Evolutionary conservation across 2,797 vertebrate genomes (phyloP).

Genomic region (Toxotes lorentzi): DNA sequence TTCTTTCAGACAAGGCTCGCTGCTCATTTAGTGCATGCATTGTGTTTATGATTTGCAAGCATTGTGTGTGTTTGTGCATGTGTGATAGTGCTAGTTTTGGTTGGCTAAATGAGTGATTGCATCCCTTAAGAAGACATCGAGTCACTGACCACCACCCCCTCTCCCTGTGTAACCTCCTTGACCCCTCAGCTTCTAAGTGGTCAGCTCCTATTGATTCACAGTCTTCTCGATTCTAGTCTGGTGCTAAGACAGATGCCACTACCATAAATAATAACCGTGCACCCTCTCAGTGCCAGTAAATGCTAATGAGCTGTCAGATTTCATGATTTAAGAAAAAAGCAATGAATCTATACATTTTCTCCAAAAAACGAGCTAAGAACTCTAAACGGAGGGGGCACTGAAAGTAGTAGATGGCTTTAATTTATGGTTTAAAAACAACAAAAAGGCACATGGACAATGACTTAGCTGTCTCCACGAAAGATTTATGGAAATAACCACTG

Average conservation of each 20-base stretch:
- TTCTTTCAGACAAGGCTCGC: not conserved
- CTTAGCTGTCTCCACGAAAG: not conserved
- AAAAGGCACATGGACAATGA: not conserved
- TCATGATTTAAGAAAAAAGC: slow-evolving; percentile 14
- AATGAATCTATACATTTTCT: slow-evolving; percentile 5
- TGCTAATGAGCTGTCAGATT: slow-evolving; percentile 23
- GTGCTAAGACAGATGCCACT: slow-evolving; percentile 11
- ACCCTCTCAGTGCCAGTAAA: slow-evolving; percentile 30
- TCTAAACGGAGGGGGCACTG: not conserved
- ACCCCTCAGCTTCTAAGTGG: slow-evolving; percentile 45
- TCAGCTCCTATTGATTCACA: slow-evolving; percentile 62
- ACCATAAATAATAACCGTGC: slow-evolving; percentile 40
- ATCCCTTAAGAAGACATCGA: slow-evolving; percentile 34
- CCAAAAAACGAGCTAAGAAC: not conserved
- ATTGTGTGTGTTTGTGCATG: not conserved
- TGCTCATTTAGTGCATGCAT: not conserved
- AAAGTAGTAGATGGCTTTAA: not conserved
- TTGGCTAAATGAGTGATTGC: not conserved
- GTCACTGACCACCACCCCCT: slow-evolving; percentile 18
- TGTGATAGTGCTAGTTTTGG: not conserved
- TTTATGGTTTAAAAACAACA: not conserved
- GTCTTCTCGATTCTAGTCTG: slow-evolving; percentile 32
- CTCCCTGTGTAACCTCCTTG: slow-evolving; percentile 46
- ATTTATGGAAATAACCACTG: not conserved
- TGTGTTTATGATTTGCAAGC: not conserved